phyloP scores from a whole-genome alignment of 2,797 vertebrate genomes.

The Lerista edwardsae region DNA sequence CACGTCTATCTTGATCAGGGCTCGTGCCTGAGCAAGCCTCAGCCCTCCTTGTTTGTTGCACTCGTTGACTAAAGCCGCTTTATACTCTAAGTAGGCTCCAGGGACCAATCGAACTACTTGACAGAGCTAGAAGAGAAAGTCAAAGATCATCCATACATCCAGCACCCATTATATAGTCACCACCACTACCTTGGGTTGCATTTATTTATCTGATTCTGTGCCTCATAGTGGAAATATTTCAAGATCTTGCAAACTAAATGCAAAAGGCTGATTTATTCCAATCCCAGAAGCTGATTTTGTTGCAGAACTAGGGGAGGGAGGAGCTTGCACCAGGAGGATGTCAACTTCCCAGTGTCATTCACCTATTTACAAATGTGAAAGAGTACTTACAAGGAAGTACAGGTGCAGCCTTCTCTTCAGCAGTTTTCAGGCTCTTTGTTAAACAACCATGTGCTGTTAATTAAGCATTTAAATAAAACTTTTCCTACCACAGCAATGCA shows the following conservation, averaged over 20 bases:
- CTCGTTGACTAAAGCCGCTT: constrained; percentile 94
- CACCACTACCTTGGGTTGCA: not conserved
- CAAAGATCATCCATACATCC: constrained; percentile 67
- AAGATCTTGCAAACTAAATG: not conserved
- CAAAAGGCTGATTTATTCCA: too few relatives aligned
- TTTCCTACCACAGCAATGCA: too few relatives aligned
- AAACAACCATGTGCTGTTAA: too few relatives aligned
- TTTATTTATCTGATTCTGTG: not conserved
- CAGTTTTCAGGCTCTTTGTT: too few relatives aligned
- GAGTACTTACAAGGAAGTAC: not conserved
- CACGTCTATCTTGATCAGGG: constrained; percentile 99
- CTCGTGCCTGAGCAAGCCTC: constrained; percentile 92
- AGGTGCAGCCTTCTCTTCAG: too few relatives aligned
- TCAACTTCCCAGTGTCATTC: not conserved
- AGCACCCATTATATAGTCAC: not conserved
- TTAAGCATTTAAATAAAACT: too few relatives aligned
- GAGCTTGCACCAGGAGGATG: too few relatives aligned
- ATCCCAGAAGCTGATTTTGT: too few relatives aligned
- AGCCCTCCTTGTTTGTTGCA: constrained; percentile 95
- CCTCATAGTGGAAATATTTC: not conserved
- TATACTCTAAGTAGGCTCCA: constrained; percentile 97
- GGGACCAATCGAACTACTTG: constrained; percentile 98
- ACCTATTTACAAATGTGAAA: not conserved
- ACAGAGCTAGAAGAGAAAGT: constrained; percentile 85
- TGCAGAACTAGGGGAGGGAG: too few relatives aligned